Conservation (phyloP, 2,888 invertebrate species). For the Nymphalis urticae region DNA sequence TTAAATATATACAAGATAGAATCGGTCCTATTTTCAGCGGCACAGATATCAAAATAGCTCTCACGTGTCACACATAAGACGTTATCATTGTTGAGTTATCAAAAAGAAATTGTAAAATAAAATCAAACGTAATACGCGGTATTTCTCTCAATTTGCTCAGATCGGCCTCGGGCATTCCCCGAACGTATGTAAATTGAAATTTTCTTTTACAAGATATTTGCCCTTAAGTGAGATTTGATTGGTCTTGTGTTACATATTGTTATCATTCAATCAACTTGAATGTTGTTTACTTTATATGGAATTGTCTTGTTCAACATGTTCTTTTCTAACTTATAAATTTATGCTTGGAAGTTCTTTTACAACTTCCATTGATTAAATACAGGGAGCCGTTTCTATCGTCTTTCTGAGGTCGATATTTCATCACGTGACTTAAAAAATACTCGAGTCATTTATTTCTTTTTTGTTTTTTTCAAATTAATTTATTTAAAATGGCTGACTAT, state of each 20-base stretch:
- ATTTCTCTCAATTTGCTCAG: conserved; percentile 59
- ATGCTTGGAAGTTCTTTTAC: no score
- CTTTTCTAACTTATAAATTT: no score
- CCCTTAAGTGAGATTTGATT: conserved; percentile 65
- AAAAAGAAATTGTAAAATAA: conserved; percentile 77
- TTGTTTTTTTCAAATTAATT: no score
- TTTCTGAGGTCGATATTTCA: no score
- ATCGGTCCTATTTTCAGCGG: background rate
- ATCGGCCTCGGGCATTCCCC: conserved; percentile 46
- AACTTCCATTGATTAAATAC: no score
- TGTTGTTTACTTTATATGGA: conserved; percentile 21
- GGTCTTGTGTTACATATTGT: conserved; percentile 39
- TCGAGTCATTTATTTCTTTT: no score
- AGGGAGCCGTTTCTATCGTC: no score
- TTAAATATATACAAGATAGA: conserved; percentile 40
- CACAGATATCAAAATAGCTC: background rate
- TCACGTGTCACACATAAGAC: conserved; percentile 18
- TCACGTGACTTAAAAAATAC: no score
- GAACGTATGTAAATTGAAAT: conserved; percentile 52
- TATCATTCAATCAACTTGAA: conserved; percentile 34
- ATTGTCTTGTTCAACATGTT: background rate
- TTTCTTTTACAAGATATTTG: conserved; percentile 42
- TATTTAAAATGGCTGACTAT: no score
- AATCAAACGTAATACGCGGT: conserved; percentile 61
- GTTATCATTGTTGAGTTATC: conserved; percentile 47